Evolutionary conservation across 2,888 invertebrate species (phyloP), one percentile per base, ranked within the genome.

Genomic region (Drosophila monieri): DNA sequence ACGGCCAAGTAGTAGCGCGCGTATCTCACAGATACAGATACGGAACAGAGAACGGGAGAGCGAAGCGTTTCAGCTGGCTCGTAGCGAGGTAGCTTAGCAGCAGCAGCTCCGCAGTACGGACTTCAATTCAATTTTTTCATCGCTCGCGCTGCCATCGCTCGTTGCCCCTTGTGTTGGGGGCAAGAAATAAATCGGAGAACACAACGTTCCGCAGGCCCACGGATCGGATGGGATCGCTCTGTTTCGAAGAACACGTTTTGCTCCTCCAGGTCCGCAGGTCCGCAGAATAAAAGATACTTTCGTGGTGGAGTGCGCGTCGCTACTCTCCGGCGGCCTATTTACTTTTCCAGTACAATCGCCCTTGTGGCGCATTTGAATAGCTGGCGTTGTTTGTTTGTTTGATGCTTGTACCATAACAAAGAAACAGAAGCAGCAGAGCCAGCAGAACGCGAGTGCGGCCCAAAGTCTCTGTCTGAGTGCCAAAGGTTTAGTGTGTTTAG

Each of bases 51-150:
- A 57, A 49, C n/a, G 35, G 15, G 41, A 57, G 52, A 23, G 35
- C 21, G 27, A 41, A 44, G 35, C 54, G 64, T 52, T 66, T 77
- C 64, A 66, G 69, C 52, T 55, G n/a, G 65, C 52, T 55, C 12
- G 25, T 48, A 47, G 27, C 27, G 9, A 9, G 27, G 27, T 27
- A 48, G 53, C 51, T 27, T 27, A 15, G 44, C 46, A 54, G 57
- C 54, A 51, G 59, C 41, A 54, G 70, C 71, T 61, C 60, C 77
- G 15, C 35, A 49, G 41, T 66, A 35, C 35, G 35, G n/a, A 35
- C 25, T 14, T 51, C 69, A 78, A 57, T 73, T 78, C 81, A 66
- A 78, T 87, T 81, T 81, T 68, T 75, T 76, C 65, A 85, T 81
- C 61, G 68, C 76, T 58, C 72, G 87, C 65, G 78, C 54, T 78